Conservation (phyloP, 2,113 vertebrate genomes). For the Apteryx mantelli region DNA sequence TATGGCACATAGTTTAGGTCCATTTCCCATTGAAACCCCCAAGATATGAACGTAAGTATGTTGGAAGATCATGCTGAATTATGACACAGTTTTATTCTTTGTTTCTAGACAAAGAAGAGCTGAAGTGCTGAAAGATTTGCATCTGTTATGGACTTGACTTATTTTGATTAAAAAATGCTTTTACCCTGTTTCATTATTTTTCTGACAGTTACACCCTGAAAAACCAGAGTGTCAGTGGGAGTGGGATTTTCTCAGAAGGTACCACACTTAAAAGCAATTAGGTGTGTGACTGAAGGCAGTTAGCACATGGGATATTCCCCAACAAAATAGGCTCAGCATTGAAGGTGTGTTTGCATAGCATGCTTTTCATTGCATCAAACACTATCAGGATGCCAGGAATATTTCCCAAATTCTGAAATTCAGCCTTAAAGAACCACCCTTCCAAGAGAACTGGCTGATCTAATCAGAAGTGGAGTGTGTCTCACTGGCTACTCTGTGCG, state of each 20-base stretch:
- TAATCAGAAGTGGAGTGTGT: background rate
- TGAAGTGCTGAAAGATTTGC: slow-evolving; percentile 21
- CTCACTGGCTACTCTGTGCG: background rate
- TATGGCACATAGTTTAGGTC: background rate
- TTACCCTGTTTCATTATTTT: slow-evolving; percentile 18
- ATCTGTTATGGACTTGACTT: background rate
- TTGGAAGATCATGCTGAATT: background rate
- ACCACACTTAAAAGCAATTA: background rate
- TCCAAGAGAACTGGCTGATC: background rate
- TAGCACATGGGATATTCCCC: background rate
- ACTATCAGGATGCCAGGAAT: background rate
- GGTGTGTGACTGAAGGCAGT: background rate
- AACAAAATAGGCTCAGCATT: background rate
- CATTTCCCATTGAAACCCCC: background rate
- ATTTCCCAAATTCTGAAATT: background rate
- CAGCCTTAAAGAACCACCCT: background rate
- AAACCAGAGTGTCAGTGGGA: background rate
- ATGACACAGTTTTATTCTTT: slow-evolving; percentile 3
- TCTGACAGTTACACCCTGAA: background rate
- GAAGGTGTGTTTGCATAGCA: background rate
- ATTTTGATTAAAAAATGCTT: background rate
- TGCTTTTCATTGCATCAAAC: background rate
- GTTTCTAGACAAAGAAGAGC: slow-evolving; percentile 25
- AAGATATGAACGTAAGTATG: background rate
- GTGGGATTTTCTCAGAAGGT: slow-evolving; percentile 21